Base-by-base conservation (phyloP, 1,140 invertebrate genomes). In the Brachionus asplanchnoidis region DNA sequence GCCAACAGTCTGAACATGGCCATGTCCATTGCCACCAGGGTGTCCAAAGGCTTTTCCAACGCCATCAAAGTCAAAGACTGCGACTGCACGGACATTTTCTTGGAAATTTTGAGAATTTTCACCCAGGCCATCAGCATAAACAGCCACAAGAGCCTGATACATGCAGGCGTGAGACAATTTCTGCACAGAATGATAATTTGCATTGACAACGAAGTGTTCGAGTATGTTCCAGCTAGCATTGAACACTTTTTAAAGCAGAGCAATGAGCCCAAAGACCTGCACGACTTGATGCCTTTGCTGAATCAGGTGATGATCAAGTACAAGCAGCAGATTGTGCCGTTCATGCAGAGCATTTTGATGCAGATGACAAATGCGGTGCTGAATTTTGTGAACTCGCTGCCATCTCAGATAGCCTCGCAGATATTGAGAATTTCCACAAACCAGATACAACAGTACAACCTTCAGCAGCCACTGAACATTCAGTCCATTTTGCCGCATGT, bases 151-250 rank as follows among this genome's bases (percentile, higher is more conserved):
- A 86, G 85, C 32, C 80, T 87, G 17, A 86, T 90, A 20, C 89
- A 89, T 36, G 85, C 87, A 86, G 87, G 91, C 20, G 89, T 92
- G 14, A 87, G 92, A 4, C 92, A 92, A 87, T 92, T 91, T 86
- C 87, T 92, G 70, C 92, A 93, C 86, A 88, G 92, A 23, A 91
- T 92, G 89, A 91, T 92, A 7, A 92, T 93, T 20, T 93, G 92
- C 87, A 86, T 93, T 66, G 92, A 92, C 85, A 89, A 88, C 36
- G 91, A 92, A 86, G 88, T 92, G 12, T 85, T 93, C n/a, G 92
- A 91, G 0, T 91, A 91, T 85, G 88, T 92, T 50, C 92, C 92
- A 6, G 36, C 88, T 3, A 90, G 91, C 4, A 89, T 92, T 26
- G 89, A 92, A 85, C 88, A 88, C 75, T 87, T 92, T 36, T 87